Conservation (phyloP, 1,140 invertebrate species). For the Zaprionus ghesquierei region DNA sequence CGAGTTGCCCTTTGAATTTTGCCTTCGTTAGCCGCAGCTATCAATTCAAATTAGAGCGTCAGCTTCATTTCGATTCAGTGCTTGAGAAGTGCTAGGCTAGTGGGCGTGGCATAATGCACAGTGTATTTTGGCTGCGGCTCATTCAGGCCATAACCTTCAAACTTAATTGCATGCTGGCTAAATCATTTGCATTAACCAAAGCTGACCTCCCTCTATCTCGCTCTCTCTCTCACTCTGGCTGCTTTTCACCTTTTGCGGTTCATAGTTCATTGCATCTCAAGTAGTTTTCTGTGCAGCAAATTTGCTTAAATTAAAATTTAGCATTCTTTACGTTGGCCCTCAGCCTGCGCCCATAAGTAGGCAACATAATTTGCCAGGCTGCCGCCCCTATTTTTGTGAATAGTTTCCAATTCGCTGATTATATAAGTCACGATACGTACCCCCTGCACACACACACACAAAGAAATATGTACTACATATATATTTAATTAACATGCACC, state of each 20-base stretch:
- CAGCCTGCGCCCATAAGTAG: no score
- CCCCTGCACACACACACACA: constrained; percentile 27
- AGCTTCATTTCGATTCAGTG: constrained; percentile 70
- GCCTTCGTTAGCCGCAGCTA: constrained; percentile 72
- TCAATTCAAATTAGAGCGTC: constrained; percentile 73
- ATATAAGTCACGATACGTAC: constrained; percentile 46
- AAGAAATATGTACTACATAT: constrained; percentile 34
- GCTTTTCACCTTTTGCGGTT: constrained; percentile 73
- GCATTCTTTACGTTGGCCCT: background rate
- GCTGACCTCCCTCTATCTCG: constrained; percentile 6
- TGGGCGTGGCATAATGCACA: background rate
- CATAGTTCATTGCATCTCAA: constrained; percentile 71
- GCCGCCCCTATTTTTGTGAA: constrained; percentile 32
- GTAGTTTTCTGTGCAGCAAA: constrained; percentile 51
- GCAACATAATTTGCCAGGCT: no score
- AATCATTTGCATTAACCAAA: constrained; percentile 74
- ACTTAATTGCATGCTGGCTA: constrained; percentile 73
- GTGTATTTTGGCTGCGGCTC: background rate
- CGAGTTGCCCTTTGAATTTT: constrained; percentile 61
- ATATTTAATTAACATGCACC: constrained; percentile 64
- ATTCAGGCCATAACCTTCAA: constrained; percentile 62
- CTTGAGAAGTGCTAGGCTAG: constrained; percentile 22
- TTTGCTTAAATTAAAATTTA: constrained; percentile 75
- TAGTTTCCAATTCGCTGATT: constrained; percentile 72
- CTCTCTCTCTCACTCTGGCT: constrained; percentile 16